Percentiles rank a stretch among this genome's conserved stretches.
phyloP scores from a whole-genome alignment of 2,113 vertebrate genomes.

The Oreotrochilus melanogaster region DNA sequence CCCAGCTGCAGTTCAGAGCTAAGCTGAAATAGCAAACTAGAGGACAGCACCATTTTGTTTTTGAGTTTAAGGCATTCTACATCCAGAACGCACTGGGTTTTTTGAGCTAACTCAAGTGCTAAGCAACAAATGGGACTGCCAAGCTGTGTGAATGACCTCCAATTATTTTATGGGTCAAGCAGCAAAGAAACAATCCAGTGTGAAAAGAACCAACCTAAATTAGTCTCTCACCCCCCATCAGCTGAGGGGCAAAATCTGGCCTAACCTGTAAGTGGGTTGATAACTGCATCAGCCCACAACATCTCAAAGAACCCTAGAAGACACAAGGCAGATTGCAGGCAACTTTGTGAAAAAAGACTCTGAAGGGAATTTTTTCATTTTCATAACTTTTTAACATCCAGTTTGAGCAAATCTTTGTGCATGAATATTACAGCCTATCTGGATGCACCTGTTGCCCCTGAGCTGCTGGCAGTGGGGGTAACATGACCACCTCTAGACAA shows the following conservation, averaged over 20 bases:
- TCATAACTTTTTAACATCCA: background rate
- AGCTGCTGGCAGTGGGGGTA: background rate
- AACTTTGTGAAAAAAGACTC: background rate
- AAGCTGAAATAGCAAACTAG: background rate
- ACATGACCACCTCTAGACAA: background rate
- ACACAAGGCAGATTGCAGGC: background rate
- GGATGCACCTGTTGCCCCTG: background rate
- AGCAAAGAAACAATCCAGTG: background rate
- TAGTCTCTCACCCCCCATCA: background rate
- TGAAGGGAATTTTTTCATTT: background rate
- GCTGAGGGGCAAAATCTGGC: background rate
- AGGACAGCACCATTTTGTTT: background rate
- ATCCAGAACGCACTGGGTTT: background rate
- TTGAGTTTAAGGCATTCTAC: background rate
- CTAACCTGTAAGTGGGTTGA: background rate
- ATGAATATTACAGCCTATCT: too few relatives aligned
- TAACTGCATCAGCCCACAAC: background rate
- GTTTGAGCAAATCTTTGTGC: background rate
- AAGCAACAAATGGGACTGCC: background rate
- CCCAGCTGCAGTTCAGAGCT: background rate
- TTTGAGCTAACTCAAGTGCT: background rate
- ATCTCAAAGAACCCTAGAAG: background rate
- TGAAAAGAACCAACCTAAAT: background rate
- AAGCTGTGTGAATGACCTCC: background rate
- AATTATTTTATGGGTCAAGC: background rate